Percentiles rank a stretch among this genome's conserved stretches.
phyloP scores from a whole-genome alignment of 2,888 invertebrate genomes.

The Gasteruption jaculator region DNA sequence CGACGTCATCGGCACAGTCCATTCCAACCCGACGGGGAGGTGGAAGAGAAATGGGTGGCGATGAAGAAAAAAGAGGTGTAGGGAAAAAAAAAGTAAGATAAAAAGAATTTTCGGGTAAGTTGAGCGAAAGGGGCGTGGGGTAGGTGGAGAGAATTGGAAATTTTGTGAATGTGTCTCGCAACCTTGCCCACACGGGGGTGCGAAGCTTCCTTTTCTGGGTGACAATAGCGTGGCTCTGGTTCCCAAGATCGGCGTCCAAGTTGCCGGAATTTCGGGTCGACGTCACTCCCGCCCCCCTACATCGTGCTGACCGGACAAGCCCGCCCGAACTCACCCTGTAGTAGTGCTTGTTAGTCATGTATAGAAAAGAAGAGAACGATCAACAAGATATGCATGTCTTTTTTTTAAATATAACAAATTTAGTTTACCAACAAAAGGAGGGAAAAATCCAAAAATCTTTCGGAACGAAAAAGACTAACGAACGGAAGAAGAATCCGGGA shows the following conservation, averaged over 20 bases:
- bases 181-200: constrained; percentile 79
- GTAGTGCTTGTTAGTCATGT: constrained; percentile 49
- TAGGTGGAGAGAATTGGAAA: too few species aligned
- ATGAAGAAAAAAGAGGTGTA: too few species aligned
- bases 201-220: constrained; percentile 72
- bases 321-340: constrained; percentile 57
- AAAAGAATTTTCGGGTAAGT: too few species aligned
- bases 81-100: too few species aligned
- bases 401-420: too few species aligned
- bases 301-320: constrained; percentile 49
- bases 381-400: too few species aligned
- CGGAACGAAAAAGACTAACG: neutral
- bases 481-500: neutral
- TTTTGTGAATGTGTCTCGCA: constrained; percentile 64
- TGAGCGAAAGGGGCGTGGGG: too few species aligned
- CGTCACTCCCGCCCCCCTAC: constrained; percentile 53
- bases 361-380: constrained; percentile 24
- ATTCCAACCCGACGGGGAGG: too few species aligned
- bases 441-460: too few species aligned
- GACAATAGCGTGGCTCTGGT: constrained; percentile 50
- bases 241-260: constrained; percentile 52
- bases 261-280: constrained; percentile 52
- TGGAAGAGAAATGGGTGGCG: too few species aligned
- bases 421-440: too few species aligned
- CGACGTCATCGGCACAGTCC: too few species aligned